Conservation (phyloP, 2,888 invertebrate species). For the Diarsia brunnea region DNA sequence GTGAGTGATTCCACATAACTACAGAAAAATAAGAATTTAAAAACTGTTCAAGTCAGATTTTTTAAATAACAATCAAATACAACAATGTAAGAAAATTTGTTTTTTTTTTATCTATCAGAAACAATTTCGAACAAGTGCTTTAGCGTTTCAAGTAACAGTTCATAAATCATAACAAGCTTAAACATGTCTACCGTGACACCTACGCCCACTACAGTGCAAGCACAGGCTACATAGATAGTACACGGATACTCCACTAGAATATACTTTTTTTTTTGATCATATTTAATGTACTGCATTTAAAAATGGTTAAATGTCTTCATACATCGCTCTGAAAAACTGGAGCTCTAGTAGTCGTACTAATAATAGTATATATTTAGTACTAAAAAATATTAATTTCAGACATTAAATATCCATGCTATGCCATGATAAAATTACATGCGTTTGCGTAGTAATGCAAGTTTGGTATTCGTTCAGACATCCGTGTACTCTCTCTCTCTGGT, state of each 20-base stretch:
- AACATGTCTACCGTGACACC: constrained; percentile 39
- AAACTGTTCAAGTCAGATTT: background rate
- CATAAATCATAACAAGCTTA: constrained; percentile 22
- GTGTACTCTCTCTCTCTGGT: constrained; percentile 17
- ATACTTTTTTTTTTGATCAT: background rate
- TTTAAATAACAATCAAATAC: background rate
- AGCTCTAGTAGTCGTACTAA: too few species aligned
- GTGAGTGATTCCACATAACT: constrained; percentile 6
- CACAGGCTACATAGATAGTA: constrained; percentile 26
- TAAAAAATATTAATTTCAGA: constrained; percentile 2
- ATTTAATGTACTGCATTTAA: background rate
- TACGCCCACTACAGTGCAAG: constrained; percentile 49
- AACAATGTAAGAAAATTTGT: background rate
- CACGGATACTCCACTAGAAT: constrained; percentile 24
- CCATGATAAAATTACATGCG: background rate
- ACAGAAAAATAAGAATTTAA: constrained; percentile 1
- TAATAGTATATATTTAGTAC: too few species aligned
- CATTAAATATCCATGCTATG: background rate
- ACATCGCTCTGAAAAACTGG: background rate
- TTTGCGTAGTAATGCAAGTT: background rate
- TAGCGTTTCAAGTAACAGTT: constrained; percentile 12
- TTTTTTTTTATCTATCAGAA: background rate
- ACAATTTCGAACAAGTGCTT: background rate
- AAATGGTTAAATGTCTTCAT: background rate
- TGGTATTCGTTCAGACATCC: constrained; percentile 20